phyloP scores from a whole-genome alignment of 1,140 invertebrate genomes.

The Lordiphosa clarofinis region DNA sequence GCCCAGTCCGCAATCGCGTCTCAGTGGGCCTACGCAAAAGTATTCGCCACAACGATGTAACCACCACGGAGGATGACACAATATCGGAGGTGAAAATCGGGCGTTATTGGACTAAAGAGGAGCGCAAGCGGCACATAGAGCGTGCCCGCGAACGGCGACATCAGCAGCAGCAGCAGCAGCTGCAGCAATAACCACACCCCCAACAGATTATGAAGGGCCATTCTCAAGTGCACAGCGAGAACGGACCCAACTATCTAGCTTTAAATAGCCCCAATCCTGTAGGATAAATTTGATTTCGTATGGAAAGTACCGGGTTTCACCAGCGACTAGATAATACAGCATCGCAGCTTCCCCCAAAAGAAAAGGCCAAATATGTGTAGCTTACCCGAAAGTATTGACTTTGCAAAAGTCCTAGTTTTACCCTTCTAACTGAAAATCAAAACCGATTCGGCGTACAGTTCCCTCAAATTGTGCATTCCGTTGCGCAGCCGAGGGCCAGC shows the following conservation, averaged over 20 bases:
- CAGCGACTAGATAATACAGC: constrained; percentile 12
- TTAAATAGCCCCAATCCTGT: constrained; percentile 11
- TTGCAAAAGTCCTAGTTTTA: constrained; percentile 10
- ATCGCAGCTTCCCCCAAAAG: constrained; percentile 6
- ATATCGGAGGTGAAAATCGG: constrained; percentile 91
- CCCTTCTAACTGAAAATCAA: constrained; percentile 9
- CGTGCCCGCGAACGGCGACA: constrained; percentile 85
- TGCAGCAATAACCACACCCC: constrained; percentile 20
- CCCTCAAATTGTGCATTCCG: too few relatives aligned
- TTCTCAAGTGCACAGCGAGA: too few relatives aligned
- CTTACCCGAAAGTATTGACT: constrained; percentile 10
- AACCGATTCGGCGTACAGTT: neutral
- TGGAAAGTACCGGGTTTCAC: constrained; percentile 30
- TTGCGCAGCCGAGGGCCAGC: too few relatives aligned
- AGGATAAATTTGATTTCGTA: constrained; percentile 17
- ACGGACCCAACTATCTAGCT: constrained; percentile 16
- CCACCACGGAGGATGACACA: constrained; percentile 90
- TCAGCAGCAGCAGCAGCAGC: constrained; percentile 78
- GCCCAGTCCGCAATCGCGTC: constrained; percentile 86
- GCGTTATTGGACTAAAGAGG: constrained; percentile 90
- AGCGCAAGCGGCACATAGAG: constrained; percentile 88
- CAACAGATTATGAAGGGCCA: neutral
- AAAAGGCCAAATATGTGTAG: constrained; percentile 12
- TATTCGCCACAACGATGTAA: constrained; percentile 85
- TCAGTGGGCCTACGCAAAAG: constrained; percentile 46